Conservation (phyloP, 2,888 invertebrate species). For the Chesias legatella region DNA sequence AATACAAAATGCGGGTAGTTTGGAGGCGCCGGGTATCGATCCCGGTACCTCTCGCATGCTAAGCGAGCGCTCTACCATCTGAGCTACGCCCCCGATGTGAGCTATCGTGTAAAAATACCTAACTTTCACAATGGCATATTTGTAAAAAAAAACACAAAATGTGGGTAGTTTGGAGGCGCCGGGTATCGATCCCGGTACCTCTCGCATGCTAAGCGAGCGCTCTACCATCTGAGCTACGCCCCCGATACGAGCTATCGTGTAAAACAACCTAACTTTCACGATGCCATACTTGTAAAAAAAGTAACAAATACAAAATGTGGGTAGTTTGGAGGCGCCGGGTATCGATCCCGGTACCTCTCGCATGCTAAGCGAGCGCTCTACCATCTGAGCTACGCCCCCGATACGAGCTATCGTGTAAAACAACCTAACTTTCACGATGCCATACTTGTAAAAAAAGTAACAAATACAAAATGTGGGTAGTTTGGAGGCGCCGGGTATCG, state of each 20-base stretch:
- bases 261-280: too few species aligned
- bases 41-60: constrained; percentile 81
- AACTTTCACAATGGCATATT: too few species aligned
- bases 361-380: constrained; percentile 82
- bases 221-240: constrained; percentile 70
- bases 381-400: constrained; percentile 67
- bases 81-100: constrained; percentile 52
- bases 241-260: constrained; percentile 9
- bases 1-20: constrained; percentile 22
- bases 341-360: constrained; percentile 75
- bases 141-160: constrained; percentile 5
- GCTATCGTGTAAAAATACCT: too few species aligned
- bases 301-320: too few species aligned
- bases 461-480: constrained; percentile 20
- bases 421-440: too few species aligned
- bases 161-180: constrained; percentile 40
- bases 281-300: background rate
- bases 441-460: too few species aligned
- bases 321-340: constrained; percentile 46
- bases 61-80: constrained; percentile 82
- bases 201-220: constrained; percentile 81
- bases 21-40: constrained; percentile 81
- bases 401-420: too few species aligned
- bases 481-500: constrained; percentile 79
- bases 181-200: constrained; percentile 70